These are phyloP conservation scores for Spilogale gracilis DNA, from an alignment of 2,113 vertebrate species.

Conservation along the genomic window DNA sequence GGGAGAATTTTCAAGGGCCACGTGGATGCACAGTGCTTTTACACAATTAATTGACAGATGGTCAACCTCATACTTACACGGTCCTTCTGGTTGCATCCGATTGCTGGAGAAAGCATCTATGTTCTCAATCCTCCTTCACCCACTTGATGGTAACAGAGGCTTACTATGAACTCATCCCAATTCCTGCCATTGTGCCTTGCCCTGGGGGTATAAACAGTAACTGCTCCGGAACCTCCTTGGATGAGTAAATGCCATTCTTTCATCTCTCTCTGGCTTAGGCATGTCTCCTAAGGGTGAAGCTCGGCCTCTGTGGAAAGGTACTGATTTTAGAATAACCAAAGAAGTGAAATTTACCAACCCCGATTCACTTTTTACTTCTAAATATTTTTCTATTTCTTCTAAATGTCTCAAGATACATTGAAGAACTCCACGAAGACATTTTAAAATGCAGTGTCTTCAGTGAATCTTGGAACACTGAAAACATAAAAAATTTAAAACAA, in stretches of 20 bases:
- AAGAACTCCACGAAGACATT: not conserved
- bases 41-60: not conserved
- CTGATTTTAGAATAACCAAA: not conserved
- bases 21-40: not conserved
- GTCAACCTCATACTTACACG: fast-evolving
- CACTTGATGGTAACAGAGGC: not conserved
- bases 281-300: too few species aligned
- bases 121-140: not conserved
- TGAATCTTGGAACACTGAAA: too few species aligned
- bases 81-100: not conserved
- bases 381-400: not conserved
- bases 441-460: not conserved
- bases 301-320: not conserved
- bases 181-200: too few species aligned
- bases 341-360: not conserved
- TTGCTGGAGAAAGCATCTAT: not conserved
- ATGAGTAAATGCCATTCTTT: too few species aligned
- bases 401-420: not conserved
- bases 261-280: not conserved
- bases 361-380: not conserved
- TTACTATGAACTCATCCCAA: fast-evolving
- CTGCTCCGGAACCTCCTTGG: too few species aligned
- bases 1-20: not conserved
- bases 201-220: not conserved
- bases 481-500: not conserved